Base-by-base conservation (phyloP, 2,797 vertebrate genomes). In the Nothura maculosa region DNA sequence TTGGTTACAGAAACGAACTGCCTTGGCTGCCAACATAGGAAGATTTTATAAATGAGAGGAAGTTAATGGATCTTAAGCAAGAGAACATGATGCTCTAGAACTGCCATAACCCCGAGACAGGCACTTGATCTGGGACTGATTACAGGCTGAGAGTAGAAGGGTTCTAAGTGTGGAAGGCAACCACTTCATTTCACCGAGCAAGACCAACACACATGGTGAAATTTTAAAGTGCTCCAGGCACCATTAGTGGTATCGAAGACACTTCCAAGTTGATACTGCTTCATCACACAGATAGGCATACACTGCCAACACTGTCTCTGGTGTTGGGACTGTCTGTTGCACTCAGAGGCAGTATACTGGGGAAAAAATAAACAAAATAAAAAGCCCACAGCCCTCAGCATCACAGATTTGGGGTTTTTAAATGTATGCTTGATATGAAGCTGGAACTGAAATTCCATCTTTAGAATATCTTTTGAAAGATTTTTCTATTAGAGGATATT, bases 311-410 rank as follows among this genome's bases (percentile, higher is more conserved):
- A n/a, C 42, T 34, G 25, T 2, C 2, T n/a, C n/a, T 76, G 62
- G 28, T 19, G 18, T 32, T 40, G 34, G 11, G 54, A 38, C 45
- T 30, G 9, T 20, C 7, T 34, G 2, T 17, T 5, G 1, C 6
- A 78, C 60, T n/a, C 52, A 79, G 34, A 52, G 25, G 67, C 16
- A 30, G 5, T 0, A 60, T 16, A 43, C 5, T 47, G 19, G 45
- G 48, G 68, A 76, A 52, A 48, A 52, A 52, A 11, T 13, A 28
- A 52, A 28, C 14, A 52, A 52, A 52, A 28, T 27, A 52, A 82
- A 82, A 64, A 81, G 30, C 9, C 30, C 5, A 1, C 3, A 3
- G 57, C 13, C 6, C 1, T 18, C 8, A 0, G 0, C 43, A 57
- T 8, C 9, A 27, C 64, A 52, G 36, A 66, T 72, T 75, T 54